Evolutionary conservation across 1,140 invertebrate species (phyloP), one percentile per base, ranked within the genome.

Genomic region (Orussus abietinus): DNA sequence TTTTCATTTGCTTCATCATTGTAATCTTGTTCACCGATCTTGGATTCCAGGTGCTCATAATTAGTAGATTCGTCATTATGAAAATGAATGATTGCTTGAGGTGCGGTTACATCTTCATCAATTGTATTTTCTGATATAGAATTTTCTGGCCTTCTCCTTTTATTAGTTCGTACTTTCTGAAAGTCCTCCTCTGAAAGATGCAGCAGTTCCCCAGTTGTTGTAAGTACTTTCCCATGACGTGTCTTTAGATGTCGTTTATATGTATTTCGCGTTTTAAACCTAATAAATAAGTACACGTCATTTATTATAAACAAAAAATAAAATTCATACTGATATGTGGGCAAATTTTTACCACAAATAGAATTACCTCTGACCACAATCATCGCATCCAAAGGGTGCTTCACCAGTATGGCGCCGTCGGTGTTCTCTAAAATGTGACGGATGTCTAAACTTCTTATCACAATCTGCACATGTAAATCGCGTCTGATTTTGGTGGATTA

Each of bases 351-450:
- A 31, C n/a, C 11, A 38, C 11, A 7, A 33, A 34, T 33, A 13
- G 11, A 36, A 28, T 32, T 57, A 78, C 76, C 75, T 72, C 44
- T 77, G 72, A 4, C 75, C 67, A 62, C 82, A 84, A 47, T 82
- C 81, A 3, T 71, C 72, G 49, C 82, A 84, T n/a, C 78, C 72
- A 53, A 80, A 84, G 3, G 82, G 82, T 12, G 79, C 77, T 62
- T 84, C 81, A 25, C 82, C 82, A 7, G 81, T 83, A 47, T 84
- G 82, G 29, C 80, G 62, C 29, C 81, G 62, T 21, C 80, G 63
- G 54, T 84, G 82, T 55, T 84, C 81, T 53, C 80, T 80, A 51
- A 80, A 84, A 57, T 84, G 82, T 33, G 79, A 82, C 2, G 81
- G 81, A 63, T 84, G 82, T 21, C 82, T 69, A 39, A 84, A 84